Percentiles rank a stretch among this genome's conserved stretches.
These are phyloP conservation scores for Ridgeia piscesae DNA, from an alignment of 1,140 invertebrate genomes.

Conservation along the genomic window DNA sequence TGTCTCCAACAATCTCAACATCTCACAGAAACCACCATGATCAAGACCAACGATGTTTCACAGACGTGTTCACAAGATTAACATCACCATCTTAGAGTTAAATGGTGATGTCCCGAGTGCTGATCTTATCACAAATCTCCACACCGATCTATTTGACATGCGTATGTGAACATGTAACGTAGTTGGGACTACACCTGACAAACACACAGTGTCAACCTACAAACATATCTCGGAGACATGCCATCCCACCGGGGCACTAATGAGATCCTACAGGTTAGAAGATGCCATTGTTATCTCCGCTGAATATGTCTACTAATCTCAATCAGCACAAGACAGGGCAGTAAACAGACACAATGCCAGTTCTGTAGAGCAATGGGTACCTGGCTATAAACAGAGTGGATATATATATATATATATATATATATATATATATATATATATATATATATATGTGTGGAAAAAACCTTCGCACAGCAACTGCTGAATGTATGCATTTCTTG, in stretches of 20 bases:
- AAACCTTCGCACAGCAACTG: too few species aligned
- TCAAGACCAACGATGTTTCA: background rate
- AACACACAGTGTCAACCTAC: background rate
- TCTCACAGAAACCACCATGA: background rate
- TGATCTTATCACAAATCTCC: background rate
- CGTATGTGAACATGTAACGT: background rate
- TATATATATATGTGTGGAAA: too few species aligned
- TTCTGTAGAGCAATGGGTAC: too few species aligned
- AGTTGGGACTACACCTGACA: background rate
- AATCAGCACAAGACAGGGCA: background rate
- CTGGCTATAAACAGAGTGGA: too few species aligned
- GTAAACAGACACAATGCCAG: background rate
- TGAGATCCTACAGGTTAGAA: background rate
- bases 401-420: too few species aligned
- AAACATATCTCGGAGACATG: background rate
- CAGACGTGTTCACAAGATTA: background rate
- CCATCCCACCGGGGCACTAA: background rate
- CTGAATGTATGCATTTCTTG: too few species aligned
- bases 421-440: too few species aligned
- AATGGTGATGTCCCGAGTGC: background rate
- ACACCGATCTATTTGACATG: background rate
- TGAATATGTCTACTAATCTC: background rate
- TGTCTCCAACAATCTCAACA: background rate
- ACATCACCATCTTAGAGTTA: background rate
- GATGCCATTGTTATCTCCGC: background rate